These are phyloP conservation scores for Masnerella sp. DNA, from an alignment of 2,888 invertebrate genomes.

Conservation along the genomic window DNA sequence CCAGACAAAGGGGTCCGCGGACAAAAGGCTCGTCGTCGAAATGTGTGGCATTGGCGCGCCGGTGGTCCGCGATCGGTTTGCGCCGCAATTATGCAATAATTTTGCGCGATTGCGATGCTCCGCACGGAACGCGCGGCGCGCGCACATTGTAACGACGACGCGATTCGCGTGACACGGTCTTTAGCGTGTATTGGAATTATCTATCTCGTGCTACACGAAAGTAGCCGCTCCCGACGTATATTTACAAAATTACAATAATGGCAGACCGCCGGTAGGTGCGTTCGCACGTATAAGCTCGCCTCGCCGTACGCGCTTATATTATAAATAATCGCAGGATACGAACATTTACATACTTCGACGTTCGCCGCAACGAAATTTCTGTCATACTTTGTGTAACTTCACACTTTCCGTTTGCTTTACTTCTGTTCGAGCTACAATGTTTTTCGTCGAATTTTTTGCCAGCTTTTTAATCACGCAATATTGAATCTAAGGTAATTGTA, in stretches of 20 bases:
- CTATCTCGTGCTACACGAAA: conserved; percentile 58
- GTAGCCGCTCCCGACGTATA: conserved; percentile 58
- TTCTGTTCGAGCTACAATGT: no score
- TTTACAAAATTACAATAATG: conserved; percentile 58
- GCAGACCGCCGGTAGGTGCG: conserved; percentile 53
- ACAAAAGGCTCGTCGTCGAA: conserved; percentile 36
- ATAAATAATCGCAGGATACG: conserved; percentile 54
- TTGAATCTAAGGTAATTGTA: no score
- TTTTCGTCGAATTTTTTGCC: no score
- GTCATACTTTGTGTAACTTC: conserved; percentile 26
- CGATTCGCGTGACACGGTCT: conserved; percentile 56
- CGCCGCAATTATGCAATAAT: conserved; percentile 46
- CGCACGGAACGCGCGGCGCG: conserved; percentile 41
- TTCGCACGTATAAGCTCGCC: conserved; percentile 52
- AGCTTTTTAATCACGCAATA: no score
- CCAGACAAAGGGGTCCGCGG: conserved; percentile 14
- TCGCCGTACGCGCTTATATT: conserved; percentile 39
- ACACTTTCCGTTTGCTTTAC: no score
- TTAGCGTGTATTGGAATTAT: conserved; percentile 55
- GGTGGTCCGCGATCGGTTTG: conserved; percentile 48
- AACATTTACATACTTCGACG: conserved; percentile 44
- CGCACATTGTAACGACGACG: conserved; percentile 55
- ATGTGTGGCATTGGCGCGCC: conserved; percentile 48
- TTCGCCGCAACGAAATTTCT: conserved; percentile 14
- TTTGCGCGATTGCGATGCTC: conserved; percentile 32